Evolutionary conservation across 2,888 invertebrate genomes (phyloP).

Genomic region (Metellina segmentata): DNA sequence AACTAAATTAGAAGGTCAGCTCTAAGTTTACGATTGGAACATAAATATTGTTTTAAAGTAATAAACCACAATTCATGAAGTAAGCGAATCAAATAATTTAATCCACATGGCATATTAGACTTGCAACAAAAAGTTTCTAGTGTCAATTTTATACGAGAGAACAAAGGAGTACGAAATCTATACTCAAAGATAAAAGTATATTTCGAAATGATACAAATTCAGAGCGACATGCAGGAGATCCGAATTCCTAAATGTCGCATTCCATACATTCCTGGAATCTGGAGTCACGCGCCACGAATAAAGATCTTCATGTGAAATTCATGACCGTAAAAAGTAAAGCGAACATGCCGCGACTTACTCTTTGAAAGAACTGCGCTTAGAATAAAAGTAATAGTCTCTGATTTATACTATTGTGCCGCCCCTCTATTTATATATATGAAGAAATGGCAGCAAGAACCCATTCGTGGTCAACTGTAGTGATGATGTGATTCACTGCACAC

Average conservation of each 20-base stretch:
- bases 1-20: too few species aligned
- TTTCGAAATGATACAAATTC: conserved; percentile 38
- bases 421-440: not conserved
- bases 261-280: conserved; percentile 3
- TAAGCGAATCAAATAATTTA: too few species aligned
- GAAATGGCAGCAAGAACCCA: not conserved
- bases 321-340: conserved; percentile 40
- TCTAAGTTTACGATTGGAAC: too few species aligned
- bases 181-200: not conserved
- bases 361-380: conserved; percentile 13
- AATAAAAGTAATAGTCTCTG: conserved; percentile 22
- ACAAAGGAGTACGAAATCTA: conserved; percentile 8
- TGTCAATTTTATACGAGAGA: too few species aligned
- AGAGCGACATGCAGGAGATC: conserved; percentile 19
- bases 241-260: conserved; percentile 15
- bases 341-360: conserved; percentile 14
- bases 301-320: conserved; percentile 45
- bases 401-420: conserved; percentile 17
- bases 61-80: too few species aligned
- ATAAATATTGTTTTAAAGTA: too few species aligned
- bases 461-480: not conserved
- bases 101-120: too few species aligned
- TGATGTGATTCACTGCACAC: not conserved
- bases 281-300: conserved; percentile 18
- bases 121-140: too few species aligned